phyloP scores from a whole-genome alignment of 1,140 invertebrate genomes.

The Vollenhovia emeryi region DNA sequence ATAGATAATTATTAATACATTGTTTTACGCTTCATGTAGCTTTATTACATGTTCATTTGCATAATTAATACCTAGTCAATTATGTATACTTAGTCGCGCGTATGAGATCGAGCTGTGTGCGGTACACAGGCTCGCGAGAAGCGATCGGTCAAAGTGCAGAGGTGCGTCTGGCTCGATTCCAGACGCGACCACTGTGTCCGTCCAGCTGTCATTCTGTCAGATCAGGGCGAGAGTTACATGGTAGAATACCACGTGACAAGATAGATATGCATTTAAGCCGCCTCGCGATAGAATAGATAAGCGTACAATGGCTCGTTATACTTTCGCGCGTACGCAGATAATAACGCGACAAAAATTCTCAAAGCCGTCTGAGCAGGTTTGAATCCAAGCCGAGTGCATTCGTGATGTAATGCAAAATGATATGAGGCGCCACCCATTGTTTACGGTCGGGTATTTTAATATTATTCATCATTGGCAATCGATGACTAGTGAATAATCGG shows the following conservation, averaged over 20 bases:
- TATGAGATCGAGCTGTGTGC: neutral
- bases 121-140: conserved; percentile 12
- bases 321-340: conserved; percentile 16
- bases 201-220: conserved; percentile 50
- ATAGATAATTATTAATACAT: conserved; percentile 3
- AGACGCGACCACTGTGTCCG: conserved; percentile 36
- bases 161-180: conserved; percentile 54
- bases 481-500: neutral
- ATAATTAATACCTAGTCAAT: conserved; percentile 1
- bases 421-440: neutral
- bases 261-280: conserved; percentile 50
- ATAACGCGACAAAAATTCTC: conserved; percentile 27
- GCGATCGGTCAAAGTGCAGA: conserved; percentile 55
- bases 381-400: conserved; percentile 4
- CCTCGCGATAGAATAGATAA: conserved; percentile 34
- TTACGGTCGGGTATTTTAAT: neutral
- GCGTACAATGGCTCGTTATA: conserved; percentile 59
- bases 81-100: neutral
- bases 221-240: conserved; percentile 44
- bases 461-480: conserved; percentile 7
- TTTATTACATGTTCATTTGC: conserved; percentile 8
- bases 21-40: neutral
- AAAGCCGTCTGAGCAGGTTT: conserved; percentile 35
- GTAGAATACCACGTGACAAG: conserved; percentile 62
- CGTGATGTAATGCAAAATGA: neutral